These are phyloP conservation scores for Perca schrenkii DNA, from an alignment of 2,113 vertebrate species.

Conservation along the genomic window DNA sequence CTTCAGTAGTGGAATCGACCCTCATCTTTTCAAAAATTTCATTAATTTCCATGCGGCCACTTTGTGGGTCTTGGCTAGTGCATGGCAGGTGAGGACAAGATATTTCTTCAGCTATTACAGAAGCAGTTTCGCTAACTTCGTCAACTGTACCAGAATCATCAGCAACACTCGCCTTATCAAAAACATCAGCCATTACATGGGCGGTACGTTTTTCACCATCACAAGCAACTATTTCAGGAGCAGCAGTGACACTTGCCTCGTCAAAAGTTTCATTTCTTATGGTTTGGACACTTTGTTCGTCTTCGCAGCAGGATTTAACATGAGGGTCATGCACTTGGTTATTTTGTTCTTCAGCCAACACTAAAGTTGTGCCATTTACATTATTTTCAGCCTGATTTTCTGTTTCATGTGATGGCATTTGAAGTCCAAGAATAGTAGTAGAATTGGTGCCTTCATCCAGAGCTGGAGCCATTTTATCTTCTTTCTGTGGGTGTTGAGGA, in stretches of 20 bases:
- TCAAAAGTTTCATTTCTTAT: background rate
- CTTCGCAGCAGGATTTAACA: background rate
- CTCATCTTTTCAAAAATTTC: background rate
- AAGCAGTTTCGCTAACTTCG: background rate
- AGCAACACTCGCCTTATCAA: background rate
- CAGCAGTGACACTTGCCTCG: background rate
- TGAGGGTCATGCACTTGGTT: background rate
- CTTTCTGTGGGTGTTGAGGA: background rate
- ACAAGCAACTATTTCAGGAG: background rate
- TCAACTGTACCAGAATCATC: background rate
- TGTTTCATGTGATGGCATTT: background rate
- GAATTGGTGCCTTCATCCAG: background rate
- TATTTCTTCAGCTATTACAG: constrained; percentile 1
- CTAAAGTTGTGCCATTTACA: accelerated
- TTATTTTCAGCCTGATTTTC: background rate
- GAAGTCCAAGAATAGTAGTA: too few species aligned
- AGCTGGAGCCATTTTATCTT: constrained; percentile 1
- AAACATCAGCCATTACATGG: background rate
- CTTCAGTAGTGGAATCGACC: background rate
- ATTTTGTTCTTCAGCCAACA: background rate
- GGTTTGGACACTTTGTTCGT: background rate
- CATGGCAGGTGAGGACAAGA: background rate
- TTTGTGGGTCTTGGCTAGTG: background rate
- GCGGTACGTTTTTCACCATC: background rate
- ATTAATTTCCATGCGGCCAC: background rate